Conservation (phyloP, 2,888 invertebrate genomes). For the Zonitis immaculata region DNA sequence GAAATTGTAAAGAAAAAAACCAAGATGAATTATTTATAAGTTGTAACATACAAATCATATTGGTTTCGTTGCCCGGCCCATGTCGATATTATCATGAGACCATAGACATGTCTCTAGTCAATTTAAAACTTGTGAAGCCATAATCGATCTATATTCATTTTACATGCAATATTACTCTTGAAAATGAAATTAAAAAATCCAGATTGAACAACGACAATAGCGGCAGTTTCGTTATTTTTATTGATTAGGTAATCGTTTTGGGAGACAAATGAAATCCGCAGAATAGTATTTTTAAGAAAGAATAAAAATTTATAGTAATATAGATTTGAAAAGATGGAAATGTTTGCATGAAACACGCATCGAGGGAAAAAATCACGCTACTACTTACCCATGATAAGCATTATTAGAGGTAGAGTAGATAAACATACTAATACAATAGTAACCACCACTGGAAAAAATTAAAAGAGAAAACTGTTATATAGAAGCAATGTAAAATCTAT, state of each 20-base stretch:
- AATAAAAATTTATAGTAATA: not conserved
- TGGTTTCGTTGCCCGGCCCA: slow-evolving; percentile 6
- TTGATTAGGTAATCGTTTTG: not conserved
- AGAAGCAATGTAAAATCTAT: no score
- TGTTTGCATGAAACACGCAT: slow-evolving; percentile 33
- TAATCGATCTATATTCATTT: not conserved
- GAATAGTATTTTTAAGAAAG: not conserved
- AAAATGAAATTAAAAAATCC: no score
- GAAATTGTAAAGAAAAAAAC: no score
- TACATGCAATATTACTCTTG: not conserved
- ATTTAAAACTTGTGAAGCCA: slow-evolving; percentile 11
- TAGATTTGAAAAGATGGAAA: slow-evolving; percentile 5
- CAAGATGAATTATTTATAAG: slow-evolving; percentile 15
- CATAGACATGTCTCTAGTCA: slow-evolving; percentile 12
- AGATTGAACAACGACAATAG: no score
- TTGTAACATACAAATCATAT: slow-evolving; percentile 6
- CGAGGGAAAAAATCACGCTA: slow-evolving; percentile 28
- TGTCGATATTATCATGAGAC: slow-evolving; percentile 10
- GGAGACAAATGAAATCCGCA: not conserved
- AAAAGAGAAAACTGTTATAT: not conserved
- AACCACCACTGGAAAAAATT: slow-evolving; percentile 58
- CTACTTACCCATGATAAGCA: slow-evolving; percentile 73
- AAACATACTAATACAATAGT: slow-evolving; percentile 64
- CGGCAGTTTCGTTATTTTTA: no score
- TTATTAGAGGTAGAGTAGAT: slow-evolving; percentile 65